A percentile compares a stretch with the other conserved stretches of the same genome.
Evolutionary conservation across 2,113 vertebrate species (phyloP).

Genomic region (Prietella phreatophila): DNA sequence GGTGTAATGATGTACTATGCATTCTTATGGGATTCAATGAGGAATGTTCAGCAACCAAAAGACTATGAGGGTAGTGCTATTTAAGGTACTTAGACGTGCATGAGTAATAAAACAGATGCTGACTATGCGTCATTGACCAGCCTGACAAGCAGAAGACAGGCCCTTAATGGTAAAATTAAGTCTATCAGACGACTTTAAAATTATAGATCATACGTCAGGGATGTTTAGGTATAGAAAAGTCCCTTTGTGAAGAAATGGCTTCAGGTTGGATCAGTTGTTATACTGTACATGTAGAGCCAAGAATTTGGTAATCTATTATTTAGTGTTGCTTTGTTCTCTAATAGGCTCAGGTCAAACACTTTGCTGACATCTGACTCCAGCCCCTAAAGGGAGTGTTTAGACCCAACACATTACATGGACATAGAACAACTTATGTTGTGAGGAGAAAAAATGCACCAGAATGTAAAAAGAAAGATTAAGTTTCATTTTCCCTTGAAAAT

Average conservation of each 20-base stretch:
- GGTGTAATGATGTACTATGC: neutral
- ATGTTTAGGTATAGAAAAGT: neutral
- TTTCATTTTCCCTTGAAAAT: neutral
- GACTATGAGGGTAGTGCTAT: neutral
- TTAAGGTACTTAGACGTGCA: neutral
- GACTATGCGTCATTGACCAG: neutral
- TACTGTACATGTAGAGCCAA: slow-evolving; percentile 60
- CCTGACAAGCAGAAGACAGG: neutral
- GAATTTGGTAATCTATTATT: slow-evolving; percentile 66
- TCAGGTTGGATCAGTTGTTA: slow-evolving; percentile 58
- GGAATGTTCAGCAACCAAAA: neutral
- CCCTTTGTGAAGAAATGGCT: slow-evolving; percentile 48
- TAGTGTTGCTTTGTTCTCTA: slow-evolving; percentile 64
- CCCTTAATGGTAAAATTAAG: neutral
- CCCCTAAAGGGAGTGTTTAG: neutral
- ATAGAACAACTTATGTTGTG: slow-evolving; percentile 1
- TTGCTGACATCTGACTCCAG: slow-evolving; percentile 59
- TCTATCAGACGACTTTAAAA: neutral
- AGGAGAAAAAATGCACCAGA: neutral
- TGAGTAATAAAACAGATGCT: neutral
- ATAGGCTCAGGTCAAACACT: slow-evolving; percentile 54
- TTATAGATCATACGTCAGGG: neutral
- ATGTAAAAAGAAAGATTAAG: neutral
- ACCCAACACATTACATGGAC: slow-evolving; percentile 16
- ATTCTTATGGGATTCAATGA: neutral